Conservation (phyloP, 2,888 invertebrate species). For the Actias luna region DNA sequence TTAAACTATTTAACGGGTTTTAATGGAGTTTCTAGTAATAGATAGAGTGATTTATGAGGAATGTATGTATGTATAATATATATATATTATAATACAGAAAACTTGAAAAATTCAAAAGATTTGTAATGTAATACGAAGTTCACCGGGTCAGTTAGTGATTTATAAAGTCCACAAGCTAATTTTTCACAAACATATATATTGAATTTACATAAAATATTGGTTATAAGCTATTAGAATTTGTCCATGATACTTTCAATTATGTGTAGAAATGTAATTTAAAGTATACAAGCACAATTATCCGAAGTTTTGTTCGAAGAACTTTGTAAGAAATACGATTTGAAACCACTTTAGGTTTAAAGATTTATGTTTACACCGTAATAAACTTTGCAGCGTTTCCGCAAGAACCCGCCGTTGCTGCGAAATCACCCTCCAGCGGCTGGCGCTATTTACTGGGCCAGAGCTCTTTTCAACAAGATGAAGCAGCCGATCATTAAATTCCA, state of each 20-base stretch:
- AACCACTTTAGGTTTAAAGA: neutral
- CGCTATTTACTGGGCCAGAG: conserved; percentile 92
- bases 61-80: too few relatives aligned
- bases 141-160: too few relatives aligned
- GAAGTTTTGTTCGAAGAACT: neutral
- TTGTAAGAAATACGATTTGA: neutral
- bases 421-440: conserved; percentile 92
- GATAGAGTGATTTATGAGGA: too few relatives aligned
- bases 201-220: too few relatives aligned
- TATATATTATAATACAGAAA: too few relatives aligned
- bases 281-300: neutral
- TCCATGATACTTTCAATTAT: neutral
- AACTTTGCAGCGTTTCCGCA: conserved; percentile 77
- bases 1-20: too few relatives aligned
- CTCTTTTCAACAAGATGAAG: conserved; percentile 90
- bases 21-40: too few relatives aligned
- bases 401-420: conserved; percentile 86
- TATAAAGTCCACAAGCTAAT: too few relatives aligned
- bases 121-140: too few relatives aligned
- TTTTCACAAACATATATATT: too few relatives aligned
- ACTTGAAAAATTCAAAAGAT: too few relatives aligned
- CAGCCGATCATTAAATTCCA: conserved; percentile 90
- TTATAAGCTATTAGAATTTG: too few relatives aligned
- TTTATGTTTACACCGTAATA: neutral
- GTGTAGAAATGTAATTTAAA: neutral